A percentile compares a stretch with the other conserved stretches of the same genome.
phyloP scores from a whole-genome alignment of 2,888 invertebrate genomes.

The Eupithecia centaureata region DNA sequence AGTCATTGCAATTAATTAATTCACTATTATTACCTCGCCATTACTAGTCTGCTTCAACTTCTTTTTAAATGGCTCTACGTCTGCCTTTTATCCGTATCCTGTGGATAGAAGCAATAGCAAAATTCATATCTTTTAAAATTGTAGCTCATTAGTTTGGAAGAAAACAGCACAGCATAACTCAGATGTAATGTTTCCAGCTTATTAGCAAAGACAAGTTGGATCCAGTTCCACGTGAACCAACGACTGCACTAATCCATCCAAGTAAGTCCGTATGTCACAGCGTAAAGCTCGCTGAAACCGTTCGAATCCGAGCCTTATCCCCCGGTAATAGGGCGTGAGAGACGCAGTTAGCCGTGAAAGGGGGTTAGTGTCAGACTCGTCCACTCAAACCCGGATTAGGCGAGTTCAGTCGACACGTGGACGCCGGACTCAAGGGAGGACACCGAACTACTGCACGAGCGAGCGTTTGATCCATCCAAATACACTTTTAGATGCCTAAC shows the following conservation, averaged over 20 bases:
- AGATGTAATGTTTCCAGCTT: background rate
- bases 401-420: conserved; percentile 23
- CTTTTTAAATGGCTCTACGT: no score
- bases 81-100: no score
- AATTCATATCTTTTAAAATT: background rate
- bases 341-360: conserved; percentile 14
- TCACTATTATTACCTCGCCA: no score
- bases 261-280: conserved; percentile 26
- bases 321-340: conserved; percentile 23
- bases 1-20: no score
- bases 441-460: background rate
- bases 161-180: background rate
- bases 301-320: conserved; percentile 23
- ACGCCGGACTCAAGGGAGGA: conserved; percentile 16
- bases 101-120: no score
- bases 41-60: no score
- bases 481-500: background rate
- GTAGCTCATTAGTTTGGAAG: background rate
- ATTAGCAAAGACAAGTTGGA: conserved; percentile 17
- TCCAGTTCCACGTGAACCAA: conserved; percentile 6
- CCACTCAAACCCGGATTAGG: conserved; percentile 31
- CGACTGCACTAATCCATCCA: conserved; percentile 28
- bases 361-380: conserved; percentile 30
- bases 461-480: background rate
- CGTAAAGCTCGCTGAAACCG: conserved; percentile 12